Evolutionary conservation across 1,140 invertebrate species (phyloP).

Genomic region (Dinoponera quadriceps): DNA sequence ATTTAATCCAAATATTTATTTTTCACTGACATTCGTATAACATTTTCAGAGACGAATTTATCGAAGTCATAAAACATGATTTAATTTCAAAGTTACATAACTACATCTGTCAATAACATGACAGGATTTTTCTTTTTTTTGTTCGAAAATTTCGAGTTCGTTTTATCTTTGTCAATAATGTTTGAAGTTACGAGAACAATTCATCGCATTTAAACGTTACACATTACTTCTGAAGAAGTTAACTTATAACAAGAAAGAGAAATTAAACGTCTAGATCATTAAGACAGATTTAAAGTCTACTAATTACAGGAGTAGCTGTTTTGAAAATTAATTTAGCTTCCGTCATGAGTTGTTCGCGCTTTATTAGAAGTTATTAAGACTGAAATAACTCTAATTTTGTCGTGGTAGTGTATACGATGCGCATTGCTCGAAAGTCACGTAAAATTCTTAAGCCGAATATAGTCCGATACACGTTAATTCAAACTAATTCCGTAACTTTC

Average conservation of each 20-base stretch:
- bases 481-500: constrained; percentile 11
- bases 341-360: background rate
- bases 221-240: too few species aligned
- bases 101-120: too few species aligned
- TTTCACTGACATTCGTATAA: background rate
- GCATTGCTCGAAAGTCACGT: background rate
- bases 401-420: background rate
- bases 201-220: too few species aligned
- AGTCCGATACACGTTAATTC: background rate
- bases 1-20: background rate
- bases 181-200: too few species aligned
- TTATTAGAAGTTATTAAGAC: constrained; percentile 14
- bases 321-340: background rate
- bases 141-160: too few species aligned
- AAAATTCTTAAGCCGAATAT: background rate
- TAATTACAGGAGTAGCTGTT: background rate
- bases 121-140: too few species aligned
- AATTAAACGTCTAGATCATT: background rate
- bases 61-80: too few species aligned
- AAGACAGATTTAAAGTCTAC: constrained; percentile 5
- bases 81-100: too few species aligned
- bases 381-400: background rate
- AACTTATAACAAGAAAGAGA: background rate
- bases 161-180: too few species aligned
- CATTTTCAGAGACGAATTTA: too few species aligned